These are phyloP conservation scores for Dolichomitus sp. DNA, from an alignment of 2,888 invertebrate species.

Conservation along the genomic window DNA sequence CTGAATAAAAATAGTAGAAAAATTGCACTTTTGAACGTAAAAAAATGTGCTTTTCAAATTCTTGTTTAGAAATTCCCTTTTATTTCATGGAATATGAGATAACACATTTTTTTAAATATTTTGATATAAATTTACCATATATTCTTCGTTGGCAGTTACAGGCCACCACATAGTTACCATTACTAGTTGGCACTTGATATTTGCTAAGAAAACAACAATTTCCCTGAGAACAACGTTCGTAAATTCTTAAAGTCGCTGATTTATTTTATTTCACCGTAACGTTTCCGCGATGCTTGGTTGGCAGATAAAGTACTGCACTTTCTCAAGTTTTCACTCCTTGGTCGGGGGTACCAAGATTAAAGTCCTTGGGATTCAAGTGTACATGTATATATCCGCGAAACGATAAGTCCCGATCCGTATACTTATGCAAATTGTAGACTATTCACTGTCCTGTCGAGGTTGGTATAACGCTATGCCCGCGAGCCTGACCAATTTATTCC, in stretches of 20 bases:
- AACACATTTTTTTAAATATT: too few relatives aligned
- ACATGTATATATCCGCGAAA: conserved; percentile 22
- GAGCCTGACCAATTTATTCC: conserved; percentile 75
- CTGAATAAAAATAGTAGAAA: too few relatives aligned
- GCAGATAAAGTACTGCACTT: conserved; percentile 25
- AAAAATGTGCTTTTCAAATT: not conserved
- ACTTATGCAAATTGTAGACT: conserved; percentile 76
- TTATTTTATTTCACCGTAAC: not conserved
- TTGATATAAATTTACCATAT: too few relatives aligned
- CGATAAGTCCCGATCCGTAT: conserved; percentile 60
- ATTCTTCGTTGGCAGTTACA: too few relatives aligned
- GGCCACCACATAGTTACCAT: too few relatives aligned
- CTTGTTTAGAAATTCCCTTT: not conserved
- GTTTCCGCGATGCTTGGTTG: not conserved
- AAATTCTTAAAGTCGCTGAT: not conserved
- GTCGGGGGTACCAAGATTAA: not conserved
- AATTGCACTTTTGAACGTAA: too few relatives aligned
- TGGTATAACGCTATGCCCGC: conserved; percentile 61
- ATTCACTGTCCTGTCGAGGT: conserved; percentile 59
- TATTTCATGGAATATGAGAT: not conserved
- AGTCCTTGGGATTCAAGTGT: conserved; percentile 27
- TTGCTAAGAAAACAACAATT: not conserved
- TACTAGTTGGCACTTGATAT: too few relatives aligned
- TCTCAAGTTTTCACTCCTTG: not conserved
- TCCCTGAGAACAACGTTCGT: not conserved